Percentiles rank a stretch among this genome's conserved stretches.
Evolutionary conservation across 2,888 invertebrate species (phyloP).

Genomic region (Sphaerophoria taeniata): DNA sequence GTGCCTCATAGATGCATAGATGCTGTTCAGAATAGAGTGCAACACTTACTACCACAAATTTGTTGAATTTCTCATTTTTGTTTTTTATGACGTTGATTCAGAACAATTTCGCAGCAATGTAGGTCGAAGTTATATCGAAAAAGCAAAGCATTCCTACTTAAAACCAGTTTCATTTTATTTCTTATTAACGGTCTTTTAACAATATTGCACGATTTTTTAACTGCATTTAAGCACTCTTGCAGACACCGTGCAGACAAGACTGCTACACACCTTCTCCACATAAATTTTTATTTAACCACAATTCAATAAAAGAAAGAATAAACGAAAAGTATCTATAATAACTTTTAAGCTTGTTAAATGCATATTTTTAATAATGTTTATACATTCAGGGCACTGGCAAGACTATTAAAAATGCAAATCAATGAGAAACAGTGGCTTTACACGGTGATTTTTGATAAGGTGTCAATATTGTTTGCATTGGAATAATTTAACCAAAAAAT

Average conservation of each 20-base stretch:
- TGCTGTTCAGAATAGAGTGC: too few relatives aligned
- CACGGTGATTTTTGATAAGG: conserved; percentile 32
- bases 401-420: conserved; percentile 30
- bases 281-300: conserved; percentile 4
- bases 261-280: conserved; percentile 27
- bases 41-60: background rate
- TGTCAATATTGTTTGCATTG: conserved; percentile 15
- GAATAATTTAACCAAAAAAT: background rate
- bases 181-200: conserved; percentile 14
- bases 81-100: conserved; percentile 27
- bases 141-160: conserved; percentile 12
- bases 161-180: conserved; percentile 9
- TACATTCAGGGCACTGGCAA: conserved; percentile 26
- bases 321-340: conserved; percentile 13
- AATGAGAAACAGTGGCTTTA: conserved; percentile 33
- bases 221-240: background rate
- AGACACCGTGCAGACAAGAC: conserved; percentile 28
- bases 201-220: conserved; percentile 23
- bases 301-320: conserved; percentile 1
- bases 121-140: conserved; percentile 56
- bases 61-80: conserved; percentile 42
- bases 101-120: conserved; percentile 42
- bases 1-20: too few relatives aligned
- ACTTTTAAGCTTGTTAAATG: conserved; percentile 15
- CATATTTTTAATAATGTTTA: background rate